Conservation (phyloP, 2,888 invertebrate species). For the Sabatieria punctata region DNA sequence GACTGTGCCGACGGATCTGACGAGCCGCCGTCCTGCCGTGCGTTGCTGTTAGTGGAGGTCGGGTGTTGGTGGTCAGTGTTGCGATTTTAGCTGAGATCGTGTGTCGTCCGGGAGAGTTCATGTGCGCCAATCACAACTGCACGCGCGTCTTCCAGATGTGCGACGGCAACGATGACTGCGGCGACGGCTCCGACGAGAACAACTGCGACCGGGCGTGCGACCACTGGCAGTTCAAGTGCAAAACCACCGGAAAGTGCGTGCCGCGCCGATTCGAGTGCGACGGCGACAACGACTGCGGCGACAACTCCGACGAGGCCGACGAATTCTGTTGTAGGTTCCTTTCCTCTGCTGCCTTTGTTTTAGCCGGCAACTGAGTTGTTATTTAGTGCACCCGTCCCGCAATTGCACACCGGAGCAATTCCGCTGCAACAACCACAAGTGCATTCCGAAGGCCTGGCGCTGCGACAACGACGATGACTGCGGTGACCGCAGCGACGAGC, state of each 20-base stretch:
- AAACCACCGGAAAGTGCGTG: slow-evolving; percentile 47
- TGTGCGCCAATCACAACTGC: slow-evolving; percentile 78
- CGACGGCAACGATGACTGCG: slow-evolving; percentile 46
- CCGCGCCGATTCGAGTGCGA: slow-evolving; percentile 80
- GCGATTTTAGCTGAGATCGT: slow-evolving; percentile 15
- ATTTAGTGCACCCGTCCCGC: slow-evolving; percentile 30
- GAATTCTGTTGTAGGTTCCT: slow-evolving; percentile 46
- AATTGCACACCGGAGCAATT: slow-evolving; percentile 81
- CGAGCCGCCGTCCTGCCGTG: slow-evolving; percentile 39
- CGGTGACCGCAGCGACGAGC: slow-evolving; percentile 86
- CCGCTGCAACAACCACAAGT: slow-evolving; percentile 74
- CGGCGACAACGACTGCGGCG: slow-evolving; percentile 79
- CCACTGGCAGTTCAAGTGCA: slow-evolving; percentile 31
- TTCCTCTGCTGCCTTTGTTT: neutral
- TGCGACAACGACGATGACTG: slow-evolving; percentile 76
- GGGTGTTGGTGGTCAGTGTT: neutral
- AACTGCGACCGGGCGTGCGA: slow-evolving; percentile 29
- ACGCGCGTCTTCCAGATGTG: slow-evolving; percentile 77
- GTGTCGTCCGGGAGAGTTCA: slow-evolving; percentile 58
- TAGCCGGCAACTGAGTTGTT: no score
- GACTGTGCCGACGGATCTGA: slow-evolving; percentile 96
- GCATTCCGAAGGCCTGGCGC: slow-evolving; percentile 73
- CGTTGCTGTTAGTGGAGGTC: neutral
- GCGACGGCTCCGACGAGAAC: slow-evolving; percentile 25
- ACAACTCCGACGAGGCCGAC: slow-evolving; percentile 70